A percentile compares a stretch with the other conserved stretches of the same genome.
Conservation (phyloP, 2,888 invertebrate genomes). For the Spicauda simplicius region DNA sequence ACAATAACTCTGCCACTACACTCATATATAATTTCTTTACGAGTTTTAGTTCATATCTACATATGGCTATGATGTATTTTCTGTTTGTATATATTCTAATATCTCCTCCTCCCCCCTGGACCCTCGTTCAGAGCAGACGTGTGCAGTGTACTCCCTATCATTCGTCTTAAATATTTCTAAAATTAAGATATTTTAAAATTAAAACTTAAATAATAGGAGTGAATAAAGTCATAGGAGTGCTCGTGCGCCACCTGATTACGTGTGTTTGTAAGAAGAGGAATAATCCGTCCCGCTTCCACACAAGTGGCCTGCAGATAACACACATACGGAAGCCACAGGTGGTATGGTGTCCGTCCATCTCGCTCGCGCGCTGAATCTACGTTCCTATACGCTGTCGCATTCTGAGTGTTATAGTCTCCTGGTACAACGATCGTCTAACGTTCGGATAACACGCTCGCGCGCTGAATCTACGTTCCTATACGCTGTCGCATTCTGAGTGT, state of each 20-base stretch:
- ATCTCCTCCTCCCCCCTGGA: slow-evolving; percentile 13
- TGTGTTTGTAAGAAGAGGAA: not conserved
- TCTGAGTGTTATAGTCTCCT: slow-evolving; percentile 5
- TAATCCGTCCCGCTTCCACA: slow-evolving; percentile 2
- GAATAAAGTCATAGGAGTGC: slow-evolving; percentile 8
- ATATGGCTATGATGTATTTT: too few relatives aligned
- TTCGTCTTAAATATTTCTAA: slow-evolving; percentile 26
- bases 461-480: not conserved
- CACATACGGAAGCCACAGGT: not conserved
- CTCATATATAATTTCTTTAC: too few relatives aligned
- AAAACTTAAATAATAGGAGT: slow-evolving; percentile 23
- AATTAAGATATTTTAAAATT: slow-evolving; percentile 39
- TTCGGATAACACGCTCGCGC: too few relatives aligned
- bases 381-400: not conserved
- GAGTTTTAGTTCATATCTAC: too few relatives aligned
- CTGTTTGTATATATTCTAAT: too few relatives aligned
- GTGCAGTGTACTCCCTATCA: slow-evolving; percentile 28
- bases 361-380: slow-evolving; percentile 1
- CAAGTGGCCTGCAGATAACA: not conserved
- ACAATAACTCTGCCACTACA: too few relatives aligned
- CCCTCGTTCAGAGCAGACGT: slow-evolving; percentile 13
- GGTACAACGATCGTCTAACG: too few relatives aligned
- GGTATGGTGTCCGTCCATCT: not conserved
- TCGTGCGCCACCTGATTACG: not conserved
- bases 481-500: not conserved